Evolutionary conservation across 1,140 invertebrate species (phyloP).

Genomic region (Hestina assimilis): DNA sequence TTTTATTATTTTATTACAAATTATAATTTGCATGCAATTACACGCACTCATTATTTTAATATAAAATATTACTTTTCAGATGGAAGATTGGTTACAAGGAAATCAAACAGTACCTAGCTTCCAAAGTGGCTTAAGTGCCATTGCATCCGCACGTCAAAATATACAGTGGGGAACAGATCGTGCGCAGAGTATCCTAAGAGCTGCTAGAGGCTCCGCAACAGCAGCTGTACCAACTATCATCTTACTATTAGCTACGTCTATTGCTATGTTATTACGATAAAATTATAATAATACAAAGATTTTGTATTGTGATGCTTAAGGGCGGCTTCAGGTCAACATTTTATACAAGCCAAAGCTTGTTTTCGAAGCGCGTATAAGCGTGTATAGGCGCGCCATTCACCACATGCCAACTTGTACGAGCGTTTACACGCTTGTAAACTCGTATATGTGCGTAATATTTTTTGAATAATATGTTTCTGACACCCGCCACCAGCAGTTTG

Average conservation of each 20-base stretch:
- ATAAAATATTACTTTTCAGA: slow-evolving; percentile 37
- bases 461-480: no score
- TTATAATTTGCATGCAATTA: no score
- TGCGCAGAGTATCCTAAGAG: slow-evolving; percentile 42
- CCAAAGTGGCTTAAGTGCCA: slow-evolving; percentile 44
- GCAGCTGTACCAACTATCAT: slow-evolving; percentile 35
- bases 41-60: not conserved
- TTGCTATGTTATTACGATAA: slow-evolving; percentile 48
- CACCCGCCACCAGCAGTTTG: no score
- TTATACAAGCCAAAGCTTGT: not conserved
- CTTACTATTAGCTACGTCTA: slow-evolving; percentile 37
- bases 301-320: not conserved
- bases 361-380: no score
- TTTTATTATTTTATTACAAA: no score
- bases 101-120: slow-evolving; percentile 43
- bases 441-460: no score
- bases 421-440: no score
- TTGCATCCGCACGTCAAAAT: slow-evolving; percentile 42
- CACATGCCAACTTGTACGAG: no score
- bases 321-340: not conserved
- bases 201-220: slow-evolving; percentile 41
- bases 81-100: slow-evolving; percentile 53
- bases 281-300: not conserved
- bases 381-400: no score
- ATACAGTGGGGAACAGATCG: slow-evolving; percentile 56